These are phyloP conservation scores for Podiceps cristatus DNA, from an alignment of 2,113 vertebrate genomes.

Conservation along the genomic window DNA sequence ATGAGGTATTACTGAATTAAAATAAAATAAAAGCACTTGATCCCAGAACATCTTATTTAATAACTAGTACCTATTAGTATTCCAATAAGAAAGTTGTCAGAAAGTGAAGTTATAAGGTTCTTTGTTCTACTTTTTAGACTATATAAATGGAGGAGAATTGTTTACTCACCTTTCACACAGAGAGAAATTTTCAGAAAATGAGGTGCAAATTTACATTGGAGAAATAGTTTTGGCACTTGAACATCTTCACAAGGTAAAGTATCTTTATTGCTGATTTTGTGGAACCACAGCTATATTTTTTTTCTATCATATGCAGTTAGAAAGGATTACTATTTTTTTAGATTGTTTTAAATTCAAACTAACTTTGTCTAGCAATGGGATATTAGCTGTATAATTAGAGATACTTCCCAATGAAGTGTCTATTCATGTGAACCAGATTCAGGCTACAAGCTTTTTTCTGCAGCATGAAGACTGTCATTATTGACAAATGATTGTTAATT, in stretches of 20 bases:
- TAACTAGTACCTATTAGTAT: not conserved
- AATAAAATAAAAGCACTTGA: not conserved
- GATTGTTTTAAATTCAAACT: not conserved
- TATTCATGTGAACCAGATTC: not conserved
- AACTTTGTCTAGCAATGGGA: not conserved
- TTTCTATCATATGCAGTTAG: not conserved
- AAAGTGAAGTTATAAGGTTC: not conserved
- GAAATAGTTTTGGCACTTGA: conserved; percentile 95
- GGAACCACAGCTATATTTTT: not conserved
- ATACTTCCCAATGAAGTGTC: not conserved
- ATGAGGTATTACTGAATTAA: not conserved
- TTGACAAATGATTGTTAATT: not conserved
- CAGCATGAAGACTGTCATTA: not conserved
- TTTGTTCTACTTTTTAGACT: conserved; percentile 85
- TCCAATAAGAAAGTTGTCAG: not conserved
- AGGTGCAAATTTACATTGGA: conserved; percentile 93
- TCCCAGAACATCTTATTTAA: not conserved
- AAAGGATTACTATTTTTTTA: not conserved
- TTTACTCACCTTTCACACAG: conserved; percentile 98
- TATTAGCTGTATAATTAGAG: not conserved
- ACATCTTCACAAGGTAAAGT: conserved; percentile 93
- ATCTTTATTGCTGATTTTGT: not conserved
- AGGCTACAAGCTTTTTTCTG: not conserved
- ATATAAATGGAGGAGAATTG: conserved; percentile 96
- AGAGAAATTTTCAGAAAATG: conserved; percentile 93